Base-by-base conservation (phyloP, 2,113 vertebrate species). In the Apistogramma diplotaenia region DNA sequence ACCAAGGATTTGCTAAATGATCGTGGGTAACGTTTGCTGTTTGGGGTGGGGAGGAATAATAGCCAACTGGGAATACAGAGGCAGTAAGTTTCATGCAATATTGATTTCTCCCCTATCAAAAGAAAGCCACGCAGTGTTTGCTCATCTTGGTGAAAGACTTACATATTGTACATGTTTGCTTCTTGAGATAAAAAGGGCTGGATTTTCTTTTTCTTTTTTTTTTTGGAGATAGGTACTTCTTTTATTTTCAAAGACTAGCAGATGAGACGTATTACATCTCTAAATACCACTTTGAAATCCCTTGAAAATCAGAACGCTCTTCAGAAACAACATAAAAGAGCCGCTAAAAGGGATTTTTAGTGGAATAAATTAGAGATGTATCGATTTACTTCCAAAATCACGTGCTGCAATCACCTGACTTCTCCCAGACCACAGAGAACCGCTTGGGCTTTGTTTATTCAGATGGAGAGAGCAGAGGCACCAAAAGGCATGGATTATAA, bases 391-490 rank as follows among this genome's bases (percentile, higher is more conserved):
- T 74, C 82, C 89, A 67, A 72, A 81, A 88, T 88, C 80, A 89
- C 85, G 76, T 84, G 91, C 86, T 89, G 79, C 21, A 83, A 95
- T 96, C 94, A 96, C 93, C 93, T 95, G 86, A 93, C 93, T 92
- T 89, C 72, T 95, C 89, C 83, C 90, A 86, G 91, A 92, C 93
- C 92, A 91, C 84, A 91, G 91, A 85, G 89, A 94, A 79, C 92
- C 93, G 89, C 90, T 89, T 84, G 78, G 85, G 89, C 92, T 96
- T 92, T 96, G 95, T 97, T 97, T 97, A 95, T 93, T 96, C 95
- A 96, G 94, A 96, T 96, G 96, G 93, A 96, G 94, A 82, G 83
- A 87, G 93, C 94, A 80, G 74, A 74, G 90, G 87, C 93, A 95
- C 96, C 94, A 95, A 96, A 95, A 95, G 88, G 91, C 93, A 93